A percentile compares a stretch with the other conserved stretches of the same genome.
phyloP scores from a whole-genome alignment of 2,888 invertebrate genomes.

The Himalopsyche japonica region DNA sequence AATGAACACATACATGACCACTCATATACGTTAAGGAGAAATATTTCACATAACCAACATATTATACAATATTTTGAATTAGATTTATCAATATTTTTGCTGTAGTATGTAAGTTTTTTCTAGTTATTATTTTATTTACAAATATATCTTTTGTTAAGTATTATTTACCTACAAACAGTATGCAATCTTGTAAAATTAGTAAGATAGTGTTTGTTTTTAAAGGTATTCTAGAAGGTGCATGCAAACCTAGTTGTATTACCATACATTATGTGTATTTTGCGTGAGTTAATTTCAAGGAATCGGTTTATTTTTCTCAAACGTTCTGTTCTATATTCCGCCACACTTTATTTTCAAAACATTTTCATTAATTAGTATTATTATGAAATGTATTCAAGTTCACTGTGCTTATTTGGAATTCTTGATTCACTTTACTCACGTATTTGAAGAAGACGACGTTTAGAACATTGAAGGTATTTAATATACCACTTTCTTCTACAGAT shows the following conservation, averaged over 20 bases:
- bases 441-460: background rate
- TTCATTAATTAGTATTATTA: no score
- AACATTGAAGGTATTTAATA: background rate
- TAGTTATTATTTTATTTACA: slow-evolving; percentile 26
- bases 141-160: slow-evolving; percentile 40
- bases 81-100: slow-evolving; percentile 12
- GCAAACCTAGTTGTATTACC: slow-evolving; percentile 25
- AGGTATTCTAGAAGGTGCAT: slow-evolving; percentile 34
- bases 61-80: slow-evolving; percentile 6
- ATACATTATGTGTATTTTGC: background rate
- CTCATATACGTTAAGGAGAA: background rate
- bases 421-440: background rate
- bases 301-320: no score
- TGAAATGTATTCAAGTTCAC: no score
- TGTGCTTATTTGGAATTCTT: no score
- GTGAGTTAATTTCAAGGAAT: background rate
- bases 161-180: slow-evolving; percentile 36
- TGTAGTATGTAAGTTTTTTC: slow-evolving; percentile 27
- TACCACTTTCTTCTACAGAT: background rate
- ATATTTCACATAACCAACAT: slow-evolving; percentile 17
- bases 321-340: no score
- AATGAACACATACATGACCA: slow-evolving; percentile 6
- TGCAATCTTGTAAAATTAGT: slow-evolving; percentile 23
- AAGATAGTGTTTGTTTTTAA: slow-evolving; percentile 25
- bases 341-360: no score